Base-by-base conservation (phyloP, 2,797 vertebrate genomes). In the Sternarchorhynchus goeldii region DNA sequence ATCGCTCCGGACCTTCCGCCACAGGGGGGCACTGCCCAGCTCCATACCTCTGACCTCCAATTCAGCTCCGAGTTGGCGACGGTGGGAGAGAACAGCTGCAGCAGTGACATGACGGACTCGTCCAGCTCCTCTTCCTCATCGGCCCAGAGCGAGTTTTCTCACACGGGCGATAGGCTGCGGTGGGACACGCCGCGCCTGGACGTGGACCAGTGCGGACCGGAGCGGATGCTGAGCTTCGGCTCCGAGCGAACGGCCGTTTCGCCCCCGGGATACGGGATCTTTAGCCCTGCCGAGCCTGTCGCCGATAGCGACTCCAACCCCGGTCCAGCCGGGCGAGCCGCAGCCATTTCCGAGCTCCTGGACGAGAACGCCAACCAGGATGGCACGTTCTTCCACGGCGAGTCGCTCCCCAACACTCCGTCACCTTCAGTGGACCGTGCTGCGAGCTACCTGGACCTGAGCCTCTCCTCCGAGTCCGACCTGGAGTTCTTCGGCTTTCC, bases 281-380 rank as follows among this genome's bases (percentile, higher is more conserved):
- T 97, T 86, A 93, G 95, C 79, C 89, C 92, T 0, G 70, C 89
- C 0, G 96, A 96, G 79, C 94, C 96, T 77, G 93, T 94, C 29
- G 90, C 93, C 10, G 87, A 92, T 77, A 91, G 93, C 16, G 88
- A 93, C 64, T 91, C 93, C 5, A 88, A 87, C 74, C 80, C 83
- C 12, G 78, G 82, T 78, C 86, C 75, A 0, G 92, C 92, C 86
- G 91, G 91, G 81, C 92, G 91, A 78, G 87, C 88, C 36, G 89
- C 84, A 4, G 90, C 93, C 82, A 91, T 93, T 31, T 93, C 95
- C 0, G 94, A 95, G 87, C 92, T 95, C 85, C 92, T 98, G 85
- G 97, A 98, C 0, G 96, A 99, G 83, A 99, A 97, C 0, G 96
- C 97, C 86, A 99, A 99, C 90, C 95, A 97, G 86, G 96, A 93